phyloP scores from a whole-genome alignment of 2,113 vertebrate species.

The Nibea albiflora region DNA sequence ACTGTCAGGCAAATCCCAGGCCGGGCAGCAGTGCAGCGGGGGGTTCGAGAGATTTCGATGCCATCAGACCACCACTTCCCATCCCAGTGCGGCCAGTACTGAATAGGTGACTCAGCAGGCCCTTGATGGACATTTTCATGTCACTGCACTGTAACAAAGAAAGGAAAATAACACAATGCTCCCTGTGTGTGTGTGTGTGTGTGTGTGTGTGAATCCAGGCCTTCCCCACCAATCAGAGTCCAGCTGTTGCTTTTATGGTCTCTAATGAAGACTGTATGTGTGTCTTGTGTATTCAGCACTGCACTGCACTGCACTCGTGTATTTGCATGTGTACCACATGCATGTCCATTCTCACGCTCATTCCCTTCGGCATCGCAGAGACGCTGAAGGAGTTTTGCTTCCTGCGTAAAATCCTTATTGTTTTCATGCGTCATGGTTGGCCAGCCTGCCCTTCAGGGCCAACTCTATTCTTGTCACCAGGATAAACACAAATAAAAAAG shows the following conservation, averaged over 20 bases:
- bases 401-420: not conserved
- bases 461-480: constrained; percentile 13
- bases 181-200: too few species aligned
- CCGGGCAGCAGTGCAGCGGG: constrained; percentile 49
- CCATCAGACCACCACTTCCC: constrained; percentile 40
- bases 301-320: not conserved
- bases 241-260: constrained; percentile 36
- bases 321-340: not conserved
- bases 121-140: constrained; percentile 47
- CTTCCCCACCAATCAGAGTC: constrained; percentile 25
- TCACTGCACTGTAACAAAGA: constrained; percentile 55
- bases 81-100: constrained; percentile 51
- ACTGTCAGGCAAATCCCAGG: constrained; percentile 28
- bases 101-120: constrained; percentile 53
- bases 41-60: constrained; percentile 27
- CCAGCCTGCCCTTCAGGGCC: not conserved
- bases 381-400: not conserved
- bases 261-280: constrained; percentile 26
- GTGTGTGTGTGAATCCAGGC: not conserved
- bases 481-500: constrained; percentile 25
- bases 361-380: constrained; percentile 8
- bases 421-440: not conserved
- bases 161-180: constrained; percentile 39
- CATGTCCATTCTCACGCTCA: constrained; percentile 1
- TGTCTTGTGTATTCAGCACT: constrained; percentile 9